These are phyloP conservation scores for Diadema setosum DNA, from an alignment of 35 echinoderm and acorn worm genomes.

Conservation along the genomic window DNA sequence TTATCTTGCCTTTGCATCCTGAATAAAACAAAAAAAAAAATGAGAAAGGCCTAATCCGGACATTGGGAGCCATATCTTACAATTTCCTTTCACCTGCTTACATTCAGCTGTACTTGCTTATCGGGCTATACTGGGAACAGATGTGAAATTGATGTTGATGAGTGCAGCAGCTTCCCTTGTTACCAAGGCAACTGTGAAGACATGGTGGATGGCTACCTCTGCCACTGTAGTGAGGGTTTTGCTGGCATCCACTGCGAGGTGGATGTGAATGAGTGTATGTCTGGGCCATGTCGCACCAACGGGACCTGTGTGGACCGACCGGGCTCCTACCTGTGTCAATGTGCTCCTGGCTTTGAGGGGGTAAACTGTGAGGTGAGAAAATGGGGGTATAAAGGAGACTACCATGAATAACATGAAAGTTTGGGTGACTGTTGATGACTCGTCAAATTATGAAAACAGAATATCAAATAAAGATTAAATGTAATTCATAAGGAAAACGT, in stretches of 20 bases:
- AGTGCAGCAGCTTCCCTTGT: conserved; percentile 25
- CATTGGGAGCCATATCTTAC: too few relatives aligned
- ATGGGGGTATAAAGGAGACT: too few relatives aligned
- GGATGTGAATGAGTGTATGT: conserved; percentile 68
- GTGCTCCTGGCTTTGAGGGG: conserved; percentile 61
- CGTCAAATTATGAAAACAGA: too few relatives aligned
- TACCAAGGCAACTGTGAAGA: conserved; percentile 51
- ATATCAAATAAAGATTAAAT: too few relatives aligned
- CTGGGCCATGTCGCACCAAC: conserved; percentile 50
- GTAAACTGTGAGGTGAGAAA: conserved; percentile 39
- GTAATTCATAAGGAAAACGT: too few relatives aligned
- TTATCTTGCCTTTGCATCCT: too few relatives aligned
- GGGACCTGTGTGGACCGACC: conserved; percentile 57
- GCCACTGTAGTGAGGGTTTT: conserved; percentile 64
- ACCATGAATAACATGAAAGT: too few relatives aligned
- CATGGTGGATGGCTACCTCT: conserved; percentile 41
- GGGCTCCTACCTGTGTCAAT: conserved; percentile 42
- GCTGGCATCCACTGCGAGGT: conserved; percentile 60
- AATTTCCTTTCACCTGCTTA: too few relatives aligned
- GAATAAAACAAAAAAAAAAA: too few relatives aligned
- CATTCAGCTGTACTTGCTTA: conserved; percentile 1
- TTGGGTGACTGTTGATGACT: too few relatives aligned
- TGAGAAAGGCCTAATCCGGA: too few relatives aligned
- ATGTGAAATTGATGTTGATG: conserved; percentile 47
- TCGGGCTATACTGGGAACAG: conserved; percentile 2